Percentiles rank a stretch among this genome's conserved stretches.
phyloP scores from a whole-genome alignment of 2,113 vertebrate species.

The Dermatemys mawii region DNA sequence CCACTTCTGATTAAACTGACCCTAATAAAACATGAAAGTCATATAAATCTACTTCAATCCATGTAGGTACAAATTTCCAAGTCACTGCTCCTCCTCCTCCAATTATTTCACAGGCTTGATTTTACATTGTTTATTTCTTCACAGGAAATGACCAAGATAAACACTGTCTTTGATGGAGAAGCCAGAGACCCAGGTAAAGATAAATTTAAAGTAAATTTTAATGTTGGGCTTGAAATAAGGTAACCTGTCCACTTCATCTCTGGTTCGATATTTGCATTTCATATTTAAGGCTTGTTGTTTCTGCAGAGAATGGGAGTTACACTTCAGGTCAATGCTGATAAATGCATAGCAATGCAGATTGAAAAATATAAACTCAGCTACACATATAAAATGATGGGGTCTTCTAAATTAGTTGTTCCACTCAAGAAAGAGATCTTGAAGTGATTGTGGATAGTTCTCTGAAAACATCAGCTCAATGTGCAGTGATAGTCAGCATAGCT shows the following conservation, averaged over 20 bases:
- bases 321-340: background rate
- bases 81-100: background rate
- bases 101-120: background rate
- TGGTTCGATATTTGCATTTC: background rate
- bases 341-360: background rate
- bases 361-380: background rate
- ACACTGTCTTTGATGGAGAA: constrained; percentile 85
- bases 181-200: constrained; percentile 84
- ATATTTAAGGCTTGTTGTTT: background rate
- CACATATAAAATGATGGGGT: background rate
- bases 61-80: background rate
- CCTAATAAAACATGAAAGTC: background rate
- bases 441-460: background rate
- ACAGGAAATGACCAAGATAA: constrained; percentile 81
- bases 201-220: constrained; percentile 5
- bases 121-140: constrained; percentile 39
- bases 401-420: background rate
- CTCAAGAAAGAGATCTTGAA: background rate
- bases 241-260: background rate
- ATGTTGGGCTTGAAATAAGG: constrained; percentile 4
- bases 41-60: background rate
- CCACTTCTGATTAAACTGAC: constrained; percentile 12
- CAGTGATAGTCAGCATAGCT: background rate
- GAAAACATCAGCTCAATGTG: background rate
- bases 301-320: background rate